A percentile compares a stretch with the other conserved stretches of the same genome.
phyloP scores from a whole-genome alignment of 1,140 invertebrate species.

The Calliphora vicina region DNA sequence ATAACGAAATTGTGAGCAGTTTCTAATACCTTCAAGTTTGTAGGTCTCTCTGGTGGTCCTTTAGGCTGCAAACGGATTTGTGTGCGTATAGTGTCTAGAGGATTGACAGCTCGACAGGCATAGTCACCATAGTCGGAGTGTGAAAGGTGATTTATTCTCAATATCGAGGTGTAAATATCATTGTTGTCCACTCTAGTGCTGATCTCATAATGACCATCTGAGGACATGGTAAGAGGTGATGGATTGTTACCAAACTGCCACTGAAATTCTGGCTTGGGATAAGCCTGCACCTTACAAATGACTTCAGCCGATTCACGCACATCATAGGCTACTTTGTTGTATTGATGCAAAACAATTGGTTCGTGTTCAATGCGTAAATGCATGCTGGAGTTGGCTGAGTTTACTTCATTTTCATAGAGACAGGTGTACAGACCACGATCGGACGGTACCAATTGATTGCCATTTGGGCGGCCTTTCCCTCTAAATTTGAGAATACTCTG shows the following conservation, averaged over 20 bases:
- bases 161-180: constrained; percentile 83
- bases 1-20: constrained; percentile 79
- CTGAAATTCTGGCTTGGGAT: constrained; percentile 90
- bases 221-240: constrained; percentile 75
- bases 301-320: constrained; percentile 83
- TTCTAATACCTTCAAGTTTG: constrained; percentile 72
- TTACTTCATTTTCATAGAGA: constrained; percentile 88
- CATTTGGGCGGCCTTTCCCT: constrained; percentile 76
- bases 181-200: constrained; percentile 80
- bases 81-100: constrained; percentile 76
- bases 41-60: constrained; percentile 83
- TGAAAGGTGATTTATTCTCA: constrained; percentile 79
- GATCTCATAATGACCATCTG: constrained; percentile 85
- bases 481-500: constrained; percentile 82
- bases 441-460: constrained; percentile 78
- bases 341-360: constrained; percentile 83
- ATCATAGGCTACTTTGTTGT: constrained; percentile 90
- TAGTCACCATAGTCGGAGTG: constrained; percentile 89
- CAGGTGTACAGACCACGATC: constrained; percentile 91
- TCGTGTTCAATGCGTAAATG: constrained; percentile 89
- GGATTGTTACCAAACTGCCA: constrained; percentile 83
- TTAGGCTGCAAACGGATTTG: constrained; percentile 83
- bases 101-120: constrained; percentile 82
- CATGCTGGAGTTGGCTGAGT: constrained; percentile 84
- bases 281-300: constrained; percentile 87